Evolutionary conservation across 2,888 invertebrate species (phyloP).

Genomic region (Holacanthella duospinosa): DNA sequence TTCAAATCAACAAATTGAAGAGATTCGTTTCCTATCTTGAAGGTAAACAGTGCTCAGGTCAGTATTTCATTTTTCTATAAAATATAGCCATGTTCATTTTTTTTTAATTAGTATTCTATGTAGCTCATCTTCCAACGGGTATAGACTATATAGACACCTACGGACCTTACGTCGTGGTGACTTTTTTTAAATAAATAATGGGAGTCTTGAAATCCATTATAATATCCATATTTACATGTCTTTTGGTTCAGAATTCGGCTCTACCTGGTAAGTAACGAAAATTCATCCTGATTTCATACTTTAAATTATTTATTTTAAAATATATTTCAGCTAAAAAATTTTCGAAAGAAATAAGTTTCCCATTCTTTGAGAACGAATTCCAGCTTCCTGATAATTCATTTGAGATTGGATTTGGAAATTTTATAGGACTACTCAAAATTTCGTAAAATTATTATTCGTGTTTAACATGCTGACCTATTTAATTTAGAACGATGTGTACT

Average conservation of each 20-base stretch:
- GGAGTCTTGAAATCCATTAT: too few species aligned
- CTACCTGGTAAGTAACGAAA: background rate
- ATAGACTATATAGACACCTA: too few species aligned
- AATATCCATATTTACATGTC: too few species aligned
- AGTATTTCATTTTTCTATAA: too few species aligned
- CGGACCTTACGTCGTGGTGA: too few species aligned
- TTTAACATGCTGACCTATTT: background rate
- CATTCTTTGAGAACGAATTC: background rate
- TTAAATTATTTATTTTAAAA: background rate
- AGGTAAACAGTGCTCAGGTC: too few species aligned
- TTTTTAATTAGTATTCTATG: too few species aligned
- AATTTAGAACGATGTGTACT: too few species aligned
- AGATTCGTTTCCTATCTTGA: too few species aligned
- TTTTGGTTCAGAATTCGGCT: background rate
- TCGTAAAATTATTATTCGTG: background rate
- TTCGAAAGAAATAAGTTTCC: background rate
- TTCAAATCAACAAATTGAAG: background rate
- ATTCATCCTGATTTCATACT: background rate
- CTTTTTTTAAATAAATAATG: too few species aligned
- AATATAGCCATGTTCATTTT: too few species aligned
- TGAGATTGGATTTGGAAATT: background rate
- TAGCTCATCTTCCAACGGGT: too few species aligned
- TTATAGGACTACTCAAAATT: background rate
- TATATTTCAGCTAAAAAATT: background rate
- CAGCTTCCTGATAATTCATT: background rate